phyloP scores from a whole-genome alignment of 2,888 invertebrate genomes.

The Eilema depressum region DNA sequence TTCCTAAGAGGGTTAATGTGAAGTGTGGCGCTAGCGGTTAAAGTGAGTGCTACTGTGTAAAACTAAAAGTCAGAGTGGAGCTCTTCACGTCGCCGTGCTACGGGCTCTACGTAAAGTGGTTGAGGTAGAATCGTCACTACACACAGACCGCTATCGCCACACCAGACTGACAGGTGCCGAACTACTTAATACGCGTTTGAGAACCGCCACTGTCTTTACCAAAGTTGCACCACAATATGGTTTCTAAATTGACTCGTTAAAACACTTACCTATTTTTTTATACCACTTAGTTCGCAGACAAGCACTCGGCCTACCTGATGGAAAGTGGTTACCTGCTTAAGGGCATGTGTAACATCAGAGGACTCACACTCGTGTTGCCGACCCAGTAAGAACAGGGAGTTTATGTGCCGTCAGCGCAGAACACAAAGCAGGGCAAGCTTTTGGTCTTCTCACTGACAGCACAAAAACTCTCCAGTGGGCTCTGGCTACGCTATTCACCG shows the following conservation, averaged over 20 bases:
- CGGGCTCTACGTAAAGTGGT: slow-evolving; percentile 19
- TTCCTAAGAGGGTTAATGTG: slow-evolving; percentile 30
- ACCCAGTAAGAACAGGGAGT: too few species aligned
- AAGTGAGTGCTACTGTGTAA: slow-evolving; percentile 49
- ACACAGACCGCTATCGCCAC: slow-evolving; percentile 38
- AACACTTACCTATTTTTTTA: too few species aligned
- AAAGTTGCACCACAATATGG: slow-evolving; percentile 37
- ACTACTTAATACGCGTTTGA: slow-evolving; percentile 45
- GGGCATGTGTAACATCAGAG: too few species aligned
- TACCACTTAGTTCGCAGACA: too few species aligned
- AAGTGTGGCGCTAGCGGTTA: slow-evolving; percentile 55
- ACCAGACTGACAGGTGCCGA: slow-evolving; percentile 55
- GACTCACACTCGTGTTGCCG: too few species aligned
- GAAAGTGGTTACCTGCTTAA: too few species aligned
- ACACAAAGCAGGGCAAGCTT: too few species aligned
- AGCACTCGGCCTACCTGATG: too few species aligned
- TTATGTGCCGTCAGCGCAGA: too few species aligned
- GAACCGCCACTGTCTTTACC: slow-evolving; percentile 43
- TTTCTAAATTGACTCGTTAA: slow-evolving; percentile 32
- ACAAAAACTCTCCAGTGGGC: too few species aligned
- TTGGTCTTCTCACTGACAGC: too few species aligned
- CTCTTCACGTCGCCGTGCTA: slow-evolving; percentile 49
- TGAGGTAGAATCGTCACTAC: slow-evolving; percentile 2
- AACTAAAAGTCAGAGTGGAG: slow-evolving; percentile 47
- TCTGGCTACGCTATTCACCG: too few species aligned